phyloP scores from a whole-genome alignment of 2,888 invertebrate genomes.

The Morpho achilles region DNA sequence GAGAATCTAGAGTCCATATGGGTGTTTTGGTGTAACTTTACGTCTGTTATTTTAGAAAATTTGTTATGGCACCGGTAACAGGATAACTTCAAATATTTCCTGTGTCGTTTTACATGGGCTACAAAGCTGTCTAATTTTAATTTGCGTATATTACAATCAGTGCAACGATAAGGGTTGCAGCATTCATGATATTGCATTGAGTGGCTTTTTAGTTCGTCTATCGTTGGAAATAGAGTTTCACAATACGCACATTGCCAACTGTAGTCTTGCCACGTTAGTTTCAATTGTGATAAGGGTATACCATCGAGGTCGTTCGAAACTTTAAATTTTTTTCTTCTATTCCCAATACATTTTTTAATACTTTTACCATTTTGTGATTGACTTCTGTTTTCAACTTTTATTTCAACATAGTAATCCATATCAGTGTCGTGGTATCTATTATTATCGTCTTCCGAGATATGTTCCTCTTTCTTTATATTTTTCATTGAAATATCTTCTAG shows the following conservation, averaged over 20 bases:
- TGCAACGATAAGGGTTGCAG: slow-evolving; percentile 81
- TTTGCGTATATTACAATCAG: slow-evolving; percentile 73
- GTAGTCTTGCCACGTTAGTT: slow-evolving; percentile 54
- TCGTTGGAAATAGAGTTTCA: slow-evolving; percentile 44
- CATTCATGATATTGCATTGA: slow-evolving; percentile 79
- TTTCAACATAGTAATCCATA: slow-evolving; percentile 16
- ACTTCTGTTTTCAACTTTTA: slow-evolving; percentile 30
- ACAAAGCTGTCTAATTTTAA: slow-evolving; percentile 47
- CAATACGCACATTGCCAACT: slow-evolving; percentile 56
- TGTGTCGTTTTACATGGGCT: slow-evolving; percentile 79
- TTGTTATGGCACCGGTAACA: slow-evolving; percentile 49
- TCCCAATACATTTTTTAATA: neutral
- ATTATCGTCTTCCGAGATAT: slow-evolving; percentile 15
- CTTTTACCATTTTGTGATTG: slow-evolving; percentile 1
- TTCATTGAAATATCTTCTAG: slow-evolving; percentile 33
- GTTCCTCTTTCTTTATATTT: slow-evolving; percentile 40
- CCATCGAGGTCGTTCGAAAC: slow-evolving; percentile 28
- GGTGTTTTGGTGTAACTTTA: slow-evolving; percentile 34
- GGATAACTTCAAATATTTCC: slow-evolving; percentile 74
- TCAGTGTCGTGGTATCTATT: slow-evolving; percentile 2
- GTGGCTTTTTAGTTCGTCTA: slow-evolving; percentile 73
- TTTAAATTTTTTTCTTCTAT: slow-evolving; percentile 20
- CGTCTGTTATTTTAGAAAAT: slow-evolving; percentile 37
- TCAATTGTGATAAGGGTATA: slow-evolving; percentile 43
- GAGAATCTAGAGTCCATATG: slow-evolving; percentile 38